Evolutionary conservation across 2,113 vertebrate genomes (phyloP).

Genomic region (Axis porcinus): DNA sequence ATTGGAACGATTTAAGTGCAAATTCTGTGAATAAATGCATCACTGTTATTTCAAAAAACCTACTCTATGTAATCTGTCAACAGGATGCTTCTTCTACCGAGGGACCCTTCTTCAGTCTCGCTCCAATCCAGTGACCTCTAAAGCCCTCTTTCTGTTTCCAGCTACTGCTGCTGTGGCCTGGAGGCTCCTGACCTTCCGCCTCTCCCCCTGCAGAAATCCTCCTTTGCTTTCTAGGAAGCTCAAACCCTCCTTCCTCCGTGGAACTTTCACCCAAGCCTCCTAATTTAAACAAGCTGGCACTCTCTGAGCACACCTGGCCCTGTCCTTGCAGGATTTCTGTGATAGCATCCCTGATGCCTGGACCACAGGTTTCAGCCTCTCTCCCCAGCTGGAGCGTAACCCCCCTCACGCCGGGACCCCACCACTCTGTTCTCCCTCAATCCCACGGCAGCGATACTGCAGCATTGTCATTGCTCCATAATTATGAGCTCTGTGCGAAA

Average conservation of each 20-base stretch:
- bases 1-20: background rate
- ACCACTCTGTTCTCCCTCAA: background rate
- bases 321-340: background rate
- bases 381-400: background rate
- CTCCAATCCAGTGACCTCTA: rapidly evolving
- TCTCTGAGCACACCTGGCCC: background rate
- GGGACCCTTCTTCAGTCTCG: background rate
- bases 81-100: background rate
- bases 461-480: background rate
- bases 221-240: background rate
- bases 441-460: background rate
- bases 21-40: conserved; percentile 8
- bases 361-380: background rate
- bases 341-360: background rate
- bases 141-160: background rate
- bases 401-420: rapidly evolving
- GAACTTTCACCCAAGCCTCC: background rate
- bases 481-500: background rate
- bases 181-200: background rate
- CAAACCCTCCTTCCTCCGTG: background rate
- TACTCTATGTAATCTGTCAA: background rate
- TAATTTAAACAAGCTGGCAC: background rate
- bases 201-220: background rate
- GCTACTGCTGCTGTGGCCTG: background rate
- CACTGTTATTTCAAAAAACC: background rate